Conservation (phyloP, 2,113 vertebrate species). For the Brachyhypopomus occidentalis region DNA sequence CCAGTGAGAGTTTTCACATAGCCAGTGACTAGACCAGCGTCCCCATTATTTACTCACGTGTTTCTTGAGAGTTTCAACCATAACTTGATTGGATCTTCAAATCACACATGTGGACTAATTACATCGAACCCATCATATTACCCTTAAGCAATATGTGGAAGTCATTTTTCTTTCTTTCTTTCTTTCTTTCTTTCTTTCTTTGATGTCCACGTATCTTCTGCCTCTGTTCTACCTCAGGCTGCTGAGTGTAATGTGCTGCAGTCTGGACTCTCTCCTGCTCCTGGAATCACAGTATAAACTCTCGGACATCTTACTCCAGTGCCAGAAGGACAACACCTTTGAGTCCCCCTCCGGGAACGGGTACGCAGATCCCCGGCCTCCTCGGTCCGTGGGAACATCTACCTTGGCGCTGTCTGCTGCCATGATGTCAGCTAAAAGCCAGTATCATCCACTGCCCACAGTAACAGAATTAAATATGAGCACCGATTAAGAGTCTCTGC, state of each 20-base stretch:
- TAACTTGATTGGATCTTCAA: too few relatives aligned
- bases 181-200: not conserved
- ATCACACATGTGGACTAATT: too few relatives aligned
- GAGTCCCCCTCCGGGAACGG: slow-evolving; percentile 67
- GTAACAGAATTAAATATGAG: not conserved
- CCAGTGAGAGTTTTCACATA: too few relatives aligned
- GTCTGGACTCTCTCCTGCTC: slow-evolving; percentile 86
- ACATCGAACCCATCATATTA: too few relatives aligned
- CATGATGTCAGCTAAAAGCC: not conserved
- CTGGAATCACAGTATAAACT: slow-evolving; percentile 88
- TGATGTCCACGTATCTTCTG: not conserved
- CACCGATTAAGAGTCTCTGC: too few relatives aligned
- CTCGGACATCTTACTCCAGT: slow-evolving; percentile 81
- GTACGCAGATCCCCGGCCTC: slow-evolving; percentile 62
- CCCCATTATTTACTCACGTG: too few relatives aligned
- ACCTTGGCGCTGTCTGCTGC: not conserved
- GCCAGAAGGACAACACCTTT: slow-evolving; percentile 81
- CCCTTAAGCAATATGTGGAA: not conserved
- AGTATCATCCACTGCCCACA: not conserved
- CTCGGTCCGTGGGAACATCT: not conserved
- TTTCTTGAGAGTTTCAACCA: too few relatives aligned
- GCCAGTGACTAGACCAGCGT: too few relatives aligned
- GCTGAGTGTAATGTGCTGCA: slow-evolving; percentile 86
- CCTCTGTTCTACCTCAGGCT: slow-evolving; percentile 73
- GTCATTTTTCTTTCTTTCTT: not conserved